These are phyloP conservation scores for Petrocephalus microphthalmus DNA, from an alignment of 2,113 vertebrate genomes.

Conservation along the genomic window DNA sequence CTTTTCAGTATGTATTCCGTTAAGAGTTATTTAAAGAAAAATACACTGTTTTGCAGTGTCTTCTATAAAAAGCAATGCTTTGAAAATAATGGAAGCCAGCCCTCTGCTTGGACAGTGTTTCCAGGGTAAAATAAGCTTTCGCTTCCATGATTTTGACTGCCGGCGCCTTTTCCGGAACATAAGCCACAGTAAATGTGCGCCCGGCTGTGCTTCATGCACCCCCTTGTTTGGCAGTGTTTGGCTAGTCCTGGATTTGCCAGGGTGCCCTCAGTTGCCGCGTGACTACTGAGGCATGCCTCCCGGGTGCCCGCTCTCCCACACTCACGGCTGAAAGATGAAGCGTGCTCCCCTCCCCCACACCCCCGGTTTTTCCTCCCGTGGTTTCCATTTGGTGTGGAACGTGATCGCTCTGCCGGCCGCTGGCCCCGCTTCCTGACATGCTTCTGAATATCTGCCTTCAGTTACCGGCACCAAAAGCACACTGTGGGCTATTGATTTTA, in stretches of 20 bases:
- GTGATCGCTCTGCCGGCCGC: background rate
- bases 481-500: background rate
- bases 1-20: background rate
- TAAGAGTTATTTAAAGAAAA: background rate
- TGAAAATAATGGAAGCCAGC: background rate
- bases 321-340: background rate
- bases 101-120: background rate
- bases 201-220: background rate
- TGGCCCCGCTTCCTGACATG: background rate
- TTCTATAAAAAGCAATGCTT: background rate
- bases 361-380: background rate
- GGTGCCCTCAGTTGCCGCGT: background rate
- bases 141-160: background rate
- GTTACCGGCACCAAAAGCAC: background rate
- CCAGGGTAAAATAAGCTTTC: background rate
- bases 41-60: background rate
- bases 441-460: background rate
- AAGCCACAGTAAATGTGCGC: background rate
- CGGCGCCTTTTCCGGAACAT: background rate
- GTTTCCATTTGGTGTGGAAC: background rate
- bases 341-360: background rate
- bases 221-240: background rate
- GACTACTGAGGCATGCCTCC: background rate
- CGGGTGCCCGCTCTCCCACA: background rate
- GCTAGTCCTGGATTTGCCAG: background rate